Evolutionary conservation across 2,888 invertebrate species (phyloP).

Genomic region (Acholoe squamosa): DNA sequence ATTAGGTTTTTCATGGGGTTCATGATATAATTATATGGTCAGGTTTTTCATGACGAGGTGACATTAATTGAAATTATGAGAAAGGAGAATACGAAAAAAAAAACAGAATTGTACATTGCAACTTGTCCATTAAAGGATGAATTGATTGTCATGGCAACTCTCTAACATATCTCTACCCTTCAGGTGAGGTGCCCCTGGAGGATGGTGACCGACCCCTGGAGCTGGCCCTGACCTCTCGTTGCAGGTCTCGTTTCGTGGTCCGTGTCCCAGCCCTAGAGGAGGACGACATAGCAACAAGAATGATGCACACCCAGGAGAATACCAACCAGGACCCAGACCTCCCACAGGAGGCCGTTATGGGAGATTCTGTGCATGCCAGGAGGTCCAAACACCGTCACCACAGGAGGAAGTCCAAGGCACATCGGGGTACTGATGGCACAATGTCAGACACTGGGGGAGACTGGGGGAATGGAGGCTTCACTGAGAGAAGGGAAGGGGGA

Average conservation of each 20-base stretch:
- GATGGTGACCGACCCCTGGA: conserved; percentile 44
- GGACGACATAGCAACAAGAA: neutral
- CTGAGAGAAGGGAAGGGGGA: neutral
- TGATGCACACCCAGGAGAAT: neutral
- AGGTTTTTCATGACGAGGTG: too few species aligned
- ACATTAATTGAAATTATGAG: too few species aligned
- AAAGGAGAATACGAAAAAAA: too few species aligned
- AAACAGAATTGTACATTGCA: too few species aligned
- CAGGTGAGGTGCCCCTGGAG: conserved; percentile 52
- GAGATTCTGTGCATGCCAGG: neutral
- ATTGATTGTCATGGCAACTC: too few species aligned
- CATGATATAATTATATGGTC: too few species aligned
- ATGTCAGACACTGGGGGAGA: neutral
- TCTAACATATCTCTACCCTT: neutral
- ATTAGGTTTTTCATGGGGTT: too few species aligned
- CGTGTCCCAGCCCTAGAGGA: neutral
- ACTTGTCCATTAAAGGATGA: too few species aligned
- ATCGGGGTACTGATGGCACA: neutral
- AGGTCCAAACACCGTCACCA: neutral
- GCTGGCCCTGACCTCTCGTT: conserved; percentile 26
- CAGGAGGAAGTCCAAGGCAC: conserved; percentile 14
- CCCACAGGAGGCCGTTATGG: neutral
- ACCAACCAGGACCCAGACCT: neutral
- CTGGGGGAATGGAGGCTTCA: neutral
- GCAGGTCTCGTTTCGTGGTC: conserved; percentile 49